Percentiles rank a stretch among this genome's conserved stretches.
Evolutionary conservation across 2,797 vertebrate genomes (phyloP).

Genomic region (Rhabdomys pumilio): DNA sequence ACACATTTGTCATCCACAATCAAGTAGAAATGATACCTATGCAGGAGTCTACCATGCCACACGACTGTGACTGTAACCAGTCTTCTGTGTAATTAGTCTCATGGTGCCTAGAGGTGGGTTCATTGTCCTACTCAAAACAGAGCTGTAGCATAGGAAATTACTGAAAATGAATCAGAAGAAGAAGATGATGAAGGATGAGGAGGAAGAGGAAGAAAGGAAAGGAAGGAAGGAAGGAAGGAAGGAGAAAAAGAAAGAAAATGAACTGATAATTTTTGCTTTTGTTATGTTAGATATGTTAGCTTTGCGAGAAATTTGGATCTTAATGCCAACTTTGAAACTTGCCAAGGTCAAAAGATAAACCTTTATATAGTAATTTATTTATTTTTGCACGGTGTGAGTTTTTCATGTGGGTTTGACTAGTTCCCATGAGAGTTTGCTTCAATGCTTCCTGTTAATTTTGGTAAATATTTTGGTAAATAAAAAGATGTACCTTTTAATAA

Average conservation of each 20-base stretch:
- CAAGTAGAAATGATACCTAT: neutral
- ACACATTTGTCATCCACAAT: neutral
- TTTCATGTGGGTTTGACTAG: neutral
- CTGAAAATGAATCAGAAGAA: neutral
- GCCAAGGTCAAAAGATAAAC: conserved; percentile 8
- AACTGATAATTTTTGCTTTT: neutral
- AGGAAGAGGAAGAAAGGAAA: too few relatives aligned
- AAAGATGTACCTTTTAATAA: conserved; percentile 10
- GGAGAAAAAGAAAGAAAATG: neutral
- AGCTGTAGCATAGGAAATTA: neutral
- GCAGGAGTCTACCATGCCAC: too few relatives aligned
- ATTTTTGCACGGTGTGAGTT: neutral
- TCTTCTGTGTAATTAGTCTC: neutral
- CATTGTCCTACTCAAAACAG: neutral
- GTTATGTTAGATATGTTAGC: conserved; percentile 29
- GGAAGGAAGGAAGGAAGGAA: too few relatives aligned
- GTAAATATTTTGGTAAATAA: neutral
- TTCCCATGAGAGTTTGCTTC: neutral
- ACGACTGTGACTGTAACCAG: too few relatives aligned
- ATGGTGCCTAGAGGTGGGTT: neutral
- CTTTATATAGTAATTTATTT: neutral
- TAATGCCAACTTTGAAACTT: conserved; percentile 43
- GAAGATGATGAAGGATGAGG: neutral
- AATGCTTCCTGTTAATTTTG: neutral
- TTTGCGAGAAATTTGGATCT: conserved; percentile 49